phyloP scores from a whole-genome alignment of 2,888 invertebrate species.

The Heteropelma amictum region DNA sequence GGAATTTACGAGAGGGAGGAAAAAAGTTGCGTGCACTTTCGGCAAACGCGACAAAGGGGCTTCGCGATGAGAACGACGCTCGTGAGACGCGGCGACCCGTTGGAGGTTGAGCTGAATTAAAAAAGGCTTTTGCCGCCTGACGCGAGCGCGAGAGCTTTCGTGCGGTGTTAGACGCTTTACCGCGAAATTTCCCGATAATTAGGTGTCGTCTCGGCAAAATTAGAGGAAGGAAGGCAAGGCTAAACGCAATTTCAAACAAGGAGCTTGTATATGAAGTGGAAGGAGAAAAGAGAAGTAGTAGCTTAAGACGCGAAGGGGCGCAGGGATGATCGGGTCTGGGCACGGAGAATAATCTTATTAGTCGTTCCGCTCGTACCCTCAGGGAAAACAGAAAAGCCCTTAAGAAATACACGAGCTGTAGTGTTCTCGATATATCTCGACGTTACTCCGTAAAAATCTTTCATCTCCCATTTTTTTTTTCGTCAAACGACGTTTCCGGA shows the following conservation, averaged over 20 bases:
- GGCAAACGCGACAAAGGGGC: neutral
- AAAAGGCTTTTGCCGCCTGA: conserved; percentile 34
- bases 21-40: conserved; percentile 6
- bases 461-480: neutral
- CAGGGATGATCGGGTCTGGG: conserved; percentile 48
- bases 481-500: conserved; percentile 26
- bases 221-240: conserved; percentile 39
- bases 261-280: conserved; percentile 10
- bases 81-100: neutral
- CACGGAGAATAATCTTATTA: conserved; percentile 66
- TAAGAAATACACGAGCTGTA: conserved; percentile 54
- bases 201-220: conserved; percentile 70
- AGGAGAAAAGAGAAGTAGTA: conserved; percentile 53
- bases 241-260: conserved; percentile 32
- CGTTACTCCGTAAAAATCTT: too few relatives aligned
- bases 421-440: conserved; percentile 9
- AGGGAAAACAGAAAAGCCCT: conserved; percentile 54
- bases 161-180: conserved; percentile 45
- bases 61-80: neutral
- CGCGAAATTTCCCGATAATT: conserved; percentile 69
- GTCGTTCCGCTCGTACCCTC: conserved; percentile 57
- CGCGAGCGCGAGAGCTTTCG: conserved; percentile 12
- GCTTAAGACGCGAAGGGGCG: conserved; percentile 16
- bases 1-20: neutral
- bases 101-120: conserved; percentile 47